A percentile compares a stretch with the other conserved stretches of the same genome.
These are phyloP conservation scores for Phengaris arion DNA, from an alignment of 2,888 invertebrate species.

Conservation along the genomic window DNA sequence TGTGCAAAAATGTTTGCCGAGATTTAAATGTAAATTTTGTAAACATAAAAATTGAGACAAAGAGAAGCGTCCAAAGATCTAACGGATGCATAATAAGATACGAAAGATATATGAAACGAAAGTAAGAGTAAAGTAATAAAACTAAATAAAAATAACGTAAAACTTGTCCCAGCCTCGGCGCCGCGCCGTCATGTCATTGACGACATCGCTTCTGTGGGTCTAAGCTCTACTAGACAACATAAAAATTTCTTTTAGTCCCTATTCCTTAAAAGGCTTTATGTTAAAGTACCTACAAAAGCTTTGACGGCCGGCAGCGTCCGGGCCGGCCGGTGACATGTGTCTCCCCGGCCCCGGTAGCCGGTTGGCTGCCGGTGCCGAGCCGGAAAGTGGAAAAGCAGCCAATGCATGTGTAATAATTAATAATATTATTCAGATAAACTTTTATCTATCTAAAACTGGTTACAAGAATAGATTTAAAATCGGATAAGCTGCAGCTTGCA, in stretches of 20 bases:
- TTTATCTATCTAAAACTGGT: neutral
- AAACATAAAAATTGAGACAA: conserved; percentile 17
- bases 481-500: conserved; percentile 34
- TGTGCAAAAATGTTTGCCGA: conserved; percentile 8
- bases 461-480: conserved; percentile 22
- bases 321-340: too few relatives aligned
- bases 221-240: neutral
- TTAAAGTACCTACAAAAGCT: too few relatives aligned
- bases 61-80: conserved; percentile 23
- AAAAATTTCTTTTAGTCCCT: neutral
- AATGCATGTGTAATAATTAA: neutral
- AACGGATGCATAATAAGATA: conserved; percentile 28
- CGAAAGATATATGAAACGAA: conserved; percentile 51
- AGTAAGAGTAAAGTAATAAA: conserved; percentile 70
- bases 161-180: conserved; percentile 43
- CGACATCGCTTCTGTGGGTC: neutral
- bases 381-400: neutral
- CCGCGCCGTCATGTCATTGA: conserved; percentile 40
- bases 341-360: too few relatives aligned
- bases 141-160: conserved; percentile 45
- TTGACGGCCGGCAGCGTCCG: too few relatives aligned
- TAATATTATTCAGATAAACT: neutral
- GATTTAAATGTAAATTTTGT: conserved; percentile 7
- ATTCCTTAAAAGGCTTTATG: neutral
- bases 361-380: too few relatives aligned